Evolutionary conservation across 2,888 invertebrate species (phyloP).

Genomic region (Drosophila borealis): DNA sequence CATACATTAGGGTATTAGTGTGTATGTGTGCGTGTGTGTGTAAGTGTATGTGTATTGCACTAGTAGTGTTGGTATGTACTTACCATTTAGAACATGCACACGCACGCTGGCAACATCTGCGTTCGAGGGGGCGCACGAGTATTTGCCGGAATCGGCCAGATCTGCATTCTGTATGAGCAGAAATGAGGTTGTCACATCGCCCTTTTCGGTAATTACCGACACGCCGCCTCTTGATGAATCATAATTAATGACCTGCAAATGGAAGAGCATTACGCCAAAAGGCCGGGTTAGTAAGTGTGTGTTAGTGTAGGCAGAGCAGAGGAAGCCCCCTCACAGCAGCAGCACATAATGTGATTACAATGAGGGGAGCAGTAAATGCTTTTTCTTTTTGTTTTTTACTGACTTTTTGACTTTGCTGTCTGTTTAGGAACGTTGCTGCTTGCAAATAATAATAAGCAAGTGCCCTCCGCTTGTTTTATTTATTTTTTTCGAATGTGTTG

Average conservation of each 20-base stretch:
- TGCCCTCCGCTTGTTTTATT: conserved; percentile 4
- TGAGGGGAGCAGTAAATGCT: conserved; percentile 21
- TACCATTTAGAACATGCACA: conserved; percentile 93
- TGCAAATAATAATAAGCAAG: conserved; percentile 46
- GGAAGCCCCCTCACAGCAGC: background rate
- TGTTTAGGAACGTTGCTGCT: conserved; percentile 13
- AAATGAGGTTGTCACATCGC: conserved; percentile 92
- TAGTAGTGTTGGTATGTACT: conserved; percentile 78
- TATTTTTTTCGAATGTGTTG: conserved; percentile 1
- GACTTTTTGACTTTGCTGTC: conserved; percentile 1
- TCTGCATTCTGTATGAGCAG: conserved; percentile 91
- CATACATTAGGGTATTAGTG: conserved; percentile 25
- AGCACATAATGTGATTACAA: conserved; percentile 50
- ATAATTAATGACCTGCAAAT: conserved; percentile 90
- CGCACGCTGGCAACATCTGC: conserved; percentile 91
- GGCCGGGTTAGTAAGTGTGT: conserved; percentile 34
- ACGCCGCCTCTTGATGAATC: conserved; percentile 92
- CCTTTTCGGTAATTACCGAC: conserved; percentile 92
- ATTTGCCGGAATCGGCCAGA: conserved; percentile 91
- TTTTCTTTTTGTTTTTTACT: background rate
- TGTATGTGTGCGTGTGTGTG: conserved; percentile 13
- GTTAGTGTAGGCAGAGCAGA: conserved; percentile 8
- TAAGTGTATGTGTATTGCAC: conserved; percentile 19
- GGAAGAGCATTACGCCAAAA: conserved; percentile 54
- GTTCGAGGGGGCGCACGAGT: conserved; percentile 92